Evolutionary conservation across 1,140 invertebrate species (phyloP).

Genomic region (Drosophila varians): DNA sequence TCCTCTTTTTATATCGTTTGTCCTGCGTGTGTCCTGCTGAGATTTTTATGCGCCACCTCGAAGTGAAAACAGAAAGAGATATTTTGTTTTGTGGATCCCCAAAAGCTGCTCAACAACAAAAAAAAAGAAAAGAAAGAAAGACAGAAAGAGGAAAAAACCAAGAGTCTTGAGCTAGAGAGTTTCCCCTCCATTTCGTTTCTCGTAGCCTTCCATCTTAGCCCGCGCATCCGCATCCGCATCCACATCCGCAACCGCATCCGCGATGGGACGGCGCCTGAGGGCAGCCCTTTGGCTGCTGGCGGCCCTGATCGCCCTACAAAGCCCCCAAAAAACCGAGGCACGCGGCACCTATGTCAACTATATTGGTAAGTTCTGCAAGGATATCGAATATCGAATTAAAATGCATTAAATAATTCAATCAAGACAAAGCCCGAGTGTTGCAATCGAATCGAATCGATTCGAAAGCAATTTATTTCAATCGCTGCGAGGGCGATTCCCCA

Average conservation of each 20-base stretch:
- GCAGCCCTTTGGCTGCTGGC: conserved; percentile 65
- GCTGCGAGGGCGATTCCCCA: not conserved
- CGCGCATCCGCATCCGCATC: conserved; percentile 15
- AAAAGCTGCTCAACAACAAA: conserved; percentile 12
- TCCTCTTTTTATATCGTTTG: not conserved
- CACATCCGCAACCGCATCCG: conserved; percentile 25
- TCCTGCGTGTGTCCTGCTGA: conserved; percentile 46
- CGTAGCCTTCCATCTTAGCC: not conserved
- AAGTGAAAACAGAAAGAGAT: conserved; percentile 25
- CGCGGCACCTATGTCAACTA: conserved; percentile 39
- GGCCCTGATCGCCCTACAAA: conserved; percentile 47
- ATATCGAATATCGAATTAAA: too few species aligned
- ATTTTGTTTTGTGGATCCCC: conserved; percentile 17
- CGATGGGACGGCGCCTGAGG: conserved; percentile 57
- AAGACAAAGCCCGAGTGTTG: conserved; percentile 4
- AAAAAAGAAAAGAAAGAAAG: conserved; percentile 8
- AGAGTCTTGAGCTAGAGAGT: conserved; percentile 9
- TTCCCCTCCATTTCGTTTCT: not conserved
- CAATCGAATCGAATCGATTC: not conserved
- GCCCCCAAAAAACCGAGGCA: conserved; percentile 16
- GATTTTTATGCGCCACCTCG: conserved; percentile 57
- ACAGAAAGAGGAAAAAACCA: not conserved
- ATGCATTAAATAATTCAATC: not conserved
- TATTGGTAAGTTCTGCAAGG: conserved; percentile 58
- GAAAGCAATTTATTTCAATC: conserved; percentile 75